Base-by-base conservation (phyloP, 2,888 invertebrate genomes). In the Shargacucullia verbasci region DNA sequence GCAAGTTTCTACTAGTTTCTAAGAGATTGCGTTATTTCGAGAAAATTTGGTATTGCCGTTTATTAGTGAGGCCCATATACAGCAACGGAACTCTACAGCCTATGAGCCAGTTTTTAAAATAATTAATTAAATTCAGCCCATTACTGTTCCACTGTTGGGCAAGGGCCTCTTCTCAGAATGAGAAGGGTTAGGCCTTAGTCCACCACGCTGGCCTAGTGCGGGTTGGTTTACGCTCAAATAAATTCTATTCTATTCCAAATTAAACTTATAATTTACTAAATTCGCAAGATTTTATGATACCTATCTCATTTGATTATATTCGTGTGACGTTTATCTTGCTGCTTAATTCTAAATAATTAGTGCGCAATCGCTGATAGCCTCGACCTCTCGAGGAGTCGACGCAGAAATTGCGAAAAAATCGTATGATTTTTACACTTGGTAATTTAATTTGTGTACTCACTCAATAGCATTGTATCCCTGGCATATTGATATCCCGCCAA, bases 401-500 rank as follows among this genome's bases (percentile, higher is more conserved):
- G 2, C 7, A 47, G 27, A 33, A 43, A 49, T 49, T 34, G 47
- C 1, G 7, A 52, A 47, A 55, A 66, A 49, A 59, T 38, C 15
- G 25, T 5, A 13, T 2, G 13, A 29, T 44, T 25, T 53, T 61
- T 10, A 47, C 33, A 48, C 40, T 63, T 48, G 15, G 38, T 55
- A 44, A 41, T 33, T 49, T 41, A n/a, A 56, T 64, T 48, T 20
- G 8, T 35, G 39, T 63, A 96, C 97, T 96, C 93, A 98, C 98
- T 97, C 96, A 61, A 97, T 96, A 39, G 98, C 98, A 88, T 98
- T 97, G 88, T 99, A 99, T 79, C 99, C 99, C 91, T 99, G 99
- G 85, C 99, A 98, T 81, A 99, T 97, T 31, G 98, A 98, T 78
- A 99, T 96, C 27, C 97, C 99, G 48, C 98, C 98, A 77, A 98